Base-by-base conservation (phyloP, 92 coral and sea anemone species). In the Bergia puertoricense region DNA sequence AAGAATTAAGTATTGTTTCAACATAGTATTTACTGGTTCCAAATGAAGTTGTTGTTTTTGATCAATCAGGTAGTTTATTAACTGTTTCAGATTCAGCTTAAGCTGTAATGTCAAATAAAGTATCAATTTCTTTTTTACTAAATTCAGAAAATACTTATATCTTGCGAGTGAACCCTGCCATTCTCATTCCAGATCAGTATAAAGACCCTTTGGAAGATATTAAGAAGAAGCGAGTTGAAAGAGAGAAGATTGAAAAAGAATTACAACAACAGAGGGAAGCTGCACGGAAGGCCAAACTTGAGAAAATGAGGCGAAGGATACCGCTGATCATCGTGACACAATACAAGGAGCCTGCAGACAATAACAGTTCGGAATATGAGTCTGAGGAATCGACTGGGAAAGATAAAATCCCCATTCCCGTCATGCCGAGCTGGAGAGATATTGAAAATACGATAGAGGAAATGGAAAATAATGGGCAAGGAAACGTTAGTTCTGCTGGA, bases 321-420 rank as follows among this genome's bases (percentile, higher is more conserved):
- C 98, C 98, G 0, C 81, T 80, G 65, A 95, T 95, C 80, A 90
- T 95, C 18, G 85, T 93, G 22, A 90, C 98, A 10, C 86, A 95
- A 62, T 89, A 91, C 87, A 91, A 91, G 57, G 93, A 89, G 44
- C 82, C 86, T 16, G 43, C 85, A 22, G 79, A 71, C 22, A 67
- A 46, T 11, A 84, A 45, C 66, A 71, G 66, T 68, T 46, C 87
- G 4, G 87, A 84, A 1, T 23, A 69, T 3, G 87, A 84, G 30
- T 69, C 87, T 15, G 77, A 66, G 43, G 87, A 68, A 46, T 84
- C 68, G 62, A 72, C 79, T 15, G 87, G 87, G 14, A 84, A 84
- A 51, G 87, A 84, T 44, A 84, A 71, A 84, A 84, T 84, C 20
- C 87, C 87, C 8, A 73, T 84, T 0, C 87, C 87, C 2, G 78